Conservation (phyloP, 2,797 vertebrate species). For the Atherinosoma microstoma region DNA sequence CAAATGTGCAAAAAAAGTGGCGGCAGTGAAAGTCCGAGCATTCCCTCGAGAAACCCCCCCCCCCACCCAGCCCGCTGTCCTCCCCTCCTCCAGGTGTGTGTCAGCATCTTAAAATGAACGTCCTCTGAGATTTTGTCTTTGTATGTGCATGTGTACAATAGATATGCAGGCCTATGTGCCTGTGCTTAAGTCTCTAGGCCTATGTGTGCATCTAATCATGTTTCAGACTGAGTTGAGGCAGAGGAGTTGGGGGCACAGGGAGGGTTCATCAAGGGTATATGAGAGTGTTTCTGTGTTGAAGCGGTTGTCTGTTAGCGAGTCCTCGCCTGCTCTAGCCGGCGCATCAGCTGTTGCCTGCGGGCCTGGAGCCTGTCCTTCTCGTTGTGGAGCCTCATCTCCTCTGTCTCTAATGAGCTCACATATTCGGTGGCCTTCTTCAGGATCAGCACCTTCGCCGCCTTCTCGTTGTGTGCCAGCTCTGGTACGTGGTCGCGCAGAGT, state of each 20-base stretch:
- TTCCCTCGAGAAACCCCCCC: constrained; percentile 47
- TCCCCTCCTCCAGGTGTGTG: constrained; percentile 43
- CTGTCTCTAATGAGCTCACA: constrained; percentile 90
- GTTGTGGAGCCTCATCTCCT: constrained; percentile 89
- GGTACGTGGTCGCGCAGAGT: constrained; percentile 96
- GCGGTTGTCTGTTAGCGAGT: constrained; percentile 88
- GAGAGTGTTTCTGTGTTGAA: constrained; percentile 72
- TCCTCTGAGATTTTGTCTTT: constrained; percentile 67
- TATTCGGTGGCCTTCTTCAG: constrained; percentile 98
- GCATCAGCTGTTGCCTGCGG: constrained; percentile 91
- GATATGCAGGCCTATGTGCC: constrained; percentile 53
- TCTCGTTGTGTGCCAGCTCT: constrained; percentile 94
- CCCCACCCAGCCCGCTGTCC: constrained; percentile 11
- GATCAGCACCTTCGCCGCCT: constrained; percentile 98
- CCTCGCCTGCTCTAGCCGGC: constrained; percentile 90
- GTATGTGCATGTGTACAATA: constrained; percentile 44
- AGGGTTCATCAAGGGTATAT: constrained; percentile 51
- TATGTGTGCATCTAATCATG: constrained; percentile 26
- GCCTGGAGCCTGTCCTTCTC: constrained; percentile 93
- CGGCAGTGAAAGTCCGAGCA: constrained; percentile 94
- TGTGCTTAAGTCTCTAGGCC: constrained; percentile 52
- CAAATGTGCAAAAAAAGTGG: constrained; percentile 99
- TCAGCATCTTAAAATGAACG: constrained; percentile 48
- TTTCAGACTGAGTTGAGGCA: constrained; percentile 35
- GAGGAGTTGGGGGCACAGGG: constrained; percentile 8